Evolutionary conservation across 2,797 vertebrate species (phyloP).

Genomic region (Anguilla anguilla): DNA sequence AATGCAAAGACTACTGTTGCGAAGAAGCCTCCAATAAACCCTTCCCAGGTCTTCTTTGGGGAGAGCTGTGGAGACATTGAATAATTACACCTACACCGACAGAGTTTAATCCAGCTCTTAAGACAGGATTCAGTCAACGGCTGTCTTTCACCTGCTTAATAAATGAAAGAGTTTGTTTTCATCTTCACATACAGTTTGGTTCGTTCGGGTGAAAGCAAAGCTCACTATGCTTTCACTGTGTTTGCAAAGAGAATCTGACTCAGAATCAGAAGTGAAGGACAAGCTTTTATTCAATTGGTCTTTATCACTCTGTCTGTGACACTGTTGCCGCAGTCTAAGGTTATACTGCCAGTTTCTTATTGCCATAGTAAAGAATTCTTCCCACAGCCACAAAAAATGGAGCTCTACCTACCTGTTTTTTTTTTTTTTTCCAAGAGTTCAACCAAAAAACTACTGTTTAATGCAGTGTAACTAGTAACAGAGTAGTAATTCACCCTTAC

Average conservation of each 20-base stretch:
- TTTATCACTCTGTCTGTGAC: neutral
- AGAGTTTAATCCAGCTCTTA: neutral
- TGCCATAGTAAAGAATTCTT: neutral
- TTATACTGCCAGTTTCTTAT: neutral
- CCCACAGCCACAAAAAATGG: neutral
- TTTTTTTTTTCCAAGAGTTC: neutral
- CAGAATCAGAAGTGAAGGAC: neutral
- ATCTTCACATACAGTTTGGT: neutral
- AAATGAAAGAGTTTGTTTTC: neutral
- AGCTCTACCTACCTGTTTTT: neutral
- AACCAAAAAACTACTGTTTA: neutral
- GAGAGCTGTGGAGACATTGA: constrained; percentile 77
- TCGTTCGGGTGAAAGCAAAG: neutral
- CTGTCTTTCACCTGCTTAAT: neutral
- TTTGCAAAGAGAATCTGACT: neutral
- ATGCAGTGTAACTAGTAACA: neutral
- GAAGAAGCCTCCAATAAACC: constrained; percentile 97
- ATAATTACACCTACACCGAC: neutral
- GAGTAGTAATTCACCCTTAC: constrained; percentile 60
- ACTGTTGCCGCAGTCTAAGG: neutral
- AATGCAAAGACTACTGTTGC: constrained; percentile 92
- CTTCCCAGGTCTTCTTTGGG: constrained; percentile 99
- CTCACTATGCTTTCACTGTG: neutral
- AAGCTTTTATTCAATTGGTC: neutral
- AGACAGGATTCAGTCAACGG: neutral